A percentile compares a stretch with the other conserved stretches of the same genome.
phyloP scores from a whole-genome alignment of 2,113 vertebrate species.

The Petrocephalus zakoni region DNA sequence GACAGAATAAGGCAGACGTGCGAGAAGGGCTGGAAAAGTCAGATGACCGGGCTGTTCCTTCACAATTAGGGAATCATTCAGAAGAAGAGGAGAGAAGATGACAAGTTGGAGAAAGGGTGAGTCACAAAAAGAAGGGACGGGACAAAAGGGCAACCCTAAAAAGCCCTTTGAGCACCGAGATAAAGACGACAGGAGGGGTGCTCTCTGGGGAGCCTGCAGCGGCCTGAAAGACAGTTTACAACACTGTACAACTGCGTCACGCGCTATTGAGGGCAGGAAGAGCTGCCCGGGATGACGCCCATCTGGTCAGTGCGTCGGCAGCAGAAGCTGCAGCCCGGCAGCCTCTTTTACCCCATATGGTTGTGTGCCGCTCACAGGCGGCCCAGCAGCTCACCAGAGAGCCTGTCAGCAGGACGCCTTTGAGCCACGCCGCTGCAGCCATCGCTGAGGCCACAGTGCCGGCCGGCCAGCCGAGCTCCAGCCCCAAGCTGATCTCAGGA shows the following conservation, averaged over 20 bases:
- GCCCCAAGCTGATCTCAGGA: conserved; percentile 51
- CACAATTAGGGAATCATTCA: conserved; percentile 69
- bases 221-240: conserved; percentile 60
- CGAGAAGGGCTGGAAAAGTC: conserved; percentile 40
- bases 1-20: not conserved
- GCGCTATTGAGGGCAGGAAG: conserved; percentile 64
- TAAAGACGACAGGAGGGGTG: conserved; percentile 44
- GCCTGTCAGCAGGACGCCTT: conserved; percentile 73
- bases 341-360: conserved; percentile 68
- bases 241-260: conserved; percentile 73
- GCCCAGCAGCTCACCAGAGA: conserved; percentile 49
- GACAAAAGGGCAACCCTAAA: conserved; percentile 41
- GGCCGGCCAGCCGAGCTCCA: conserved; percentile 22
- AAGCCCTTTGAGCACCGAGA: conserved; percentile 40
- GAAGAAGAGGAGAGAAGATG: conserved; percentile 52
- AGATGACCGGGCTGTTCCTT: conserved; percentile 63
- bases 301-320: conserved; percentile 46
- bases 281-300: conserved; percentile 50
- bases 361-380: conserved; percentile 53
- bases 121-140: conserved; percentile 21
- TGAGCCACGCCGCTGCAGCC: conserved; percentile 44
- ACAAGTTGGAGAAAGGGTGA: conserved; percentile 52
- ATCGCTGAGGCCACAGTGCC: conserved; percentile 44
- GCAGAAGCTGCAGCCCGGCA: conserved; percentile 48
- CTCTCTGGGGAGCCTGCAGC: conserved; percentile 46